phyloP scores from a whole-genome alignment of 2,113 vertebrate genomes.

The Callaeas wilsoni region DNA sequence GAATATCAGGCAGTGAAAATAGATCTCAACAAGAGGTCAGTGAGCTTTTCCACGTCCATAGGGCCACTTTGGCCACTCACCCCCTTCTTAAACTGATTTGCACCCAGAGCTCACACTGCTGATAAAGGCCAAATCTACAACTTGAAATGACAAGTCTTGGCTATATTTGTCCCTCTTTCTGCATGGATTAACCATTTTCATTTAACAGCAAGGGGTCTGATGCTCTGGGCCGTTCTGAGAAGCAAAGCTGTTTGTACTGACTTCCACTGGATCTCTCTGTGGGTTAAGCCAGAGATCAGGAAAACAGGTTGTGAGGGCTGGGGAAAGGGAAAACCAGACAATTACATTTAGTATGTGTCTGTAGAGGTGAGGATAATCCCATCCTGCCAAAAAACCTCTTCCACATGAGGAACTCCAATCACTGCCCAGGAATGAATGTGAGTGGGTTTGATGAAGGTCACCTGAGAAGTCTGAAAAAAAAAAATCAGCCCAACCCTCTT shows the following conservation, averaged over 20 bases:
- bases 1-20: not conserved
- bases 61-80: not conserved
- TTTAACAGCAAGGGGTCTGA: not conserved
- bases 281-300: not conserved
- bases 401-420: not conserved
- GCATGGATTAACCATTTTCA: not conserved
- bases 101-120: not conserved
- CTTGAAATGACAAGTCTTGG: not conserved
- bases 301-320: not conserved
- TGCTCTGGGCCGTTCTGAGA: not conserved
- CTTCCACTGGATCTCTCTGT: not conserved
- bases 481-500: not conserved
- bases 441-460: not conserved
- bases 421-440: not conserved
- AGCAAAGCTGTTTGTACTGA: not conserved
- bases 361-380: not conserved
- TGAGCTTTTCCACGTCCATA: not conserved
- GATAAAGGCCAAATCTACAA: not conserved
- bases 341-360: not conserved
- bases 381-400: not conserved
- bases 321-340: not conserved
- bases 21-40: not conserved
- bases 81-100: not conserved
- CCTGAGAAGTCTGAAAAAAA: not conserved
- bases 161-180: not conserved